These are phyloP conservation scores for Tetragonisca angustula DNA, from an alignment of 2,888 invertebrate species.

Conservation along the genomic window DNA sequence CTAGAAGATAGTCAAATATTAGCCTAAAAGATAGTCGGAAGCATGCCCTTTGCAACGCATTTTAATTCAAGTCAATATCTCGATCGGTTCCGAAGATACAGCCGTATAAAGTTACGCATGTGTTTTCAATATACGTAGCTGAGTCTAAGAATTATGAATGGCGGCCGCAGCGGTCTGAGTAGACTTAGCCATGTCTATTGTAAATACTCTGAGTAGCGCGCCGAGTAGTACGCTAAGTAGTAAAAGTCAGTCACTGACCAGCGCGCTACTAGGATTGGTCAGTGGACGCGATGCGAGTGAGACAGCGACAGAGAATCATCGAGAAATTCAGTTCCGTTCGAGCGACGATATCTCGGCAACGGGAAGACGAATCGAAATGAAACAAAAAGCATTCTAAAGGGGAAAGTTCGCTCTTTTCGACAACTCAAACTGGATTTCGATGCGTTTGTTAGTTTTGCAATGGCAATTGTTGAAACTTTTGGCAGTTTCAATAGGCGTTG, in stretches of 20 bases:
- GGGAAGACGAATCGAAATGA: background rate
- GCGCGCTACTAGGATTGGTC: background rate
- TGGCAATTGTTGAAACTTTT: background rate
- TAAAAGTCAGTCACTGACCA: background rate
- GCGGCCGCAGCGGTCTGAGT: background rate
- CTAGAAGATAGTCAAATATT: too few species aligned
- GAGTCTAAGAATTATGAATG: constrained; percentile 1
- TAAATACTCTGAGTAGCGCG: too few species aligned
- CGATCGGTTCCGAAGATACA: background rate
- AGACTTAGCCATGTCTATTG: too few species aligned
- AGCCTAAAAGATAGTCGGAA: too few species aligned
- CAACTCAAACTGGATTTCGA: accelerated
- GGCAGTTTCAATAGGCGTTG: background rate
- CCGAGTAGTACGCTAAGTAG: background rate
- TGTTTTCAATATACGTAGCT: background rate
- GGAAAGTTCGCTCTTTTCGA: background rate
- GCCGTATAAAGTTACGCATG: too few species aligned
- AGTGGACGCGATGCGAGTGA: background rate
- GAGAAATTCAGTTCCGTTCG: background rate
- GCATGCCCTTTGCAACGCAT: background rate
- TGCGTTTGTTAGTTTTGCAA: background rate
- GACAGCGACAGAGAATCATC: background rate
- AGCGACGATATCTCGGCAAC: background rate
- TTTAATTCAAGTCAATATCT: constrained; percentile 4
- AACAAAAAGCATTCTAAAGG: background rate